Percentiles rank a stretch among this genome's conserved stretches.
phyloP scores from a whole-genome alignment of 2,888 invertebrate genomes.

The Smittia aterrima region DNA sequence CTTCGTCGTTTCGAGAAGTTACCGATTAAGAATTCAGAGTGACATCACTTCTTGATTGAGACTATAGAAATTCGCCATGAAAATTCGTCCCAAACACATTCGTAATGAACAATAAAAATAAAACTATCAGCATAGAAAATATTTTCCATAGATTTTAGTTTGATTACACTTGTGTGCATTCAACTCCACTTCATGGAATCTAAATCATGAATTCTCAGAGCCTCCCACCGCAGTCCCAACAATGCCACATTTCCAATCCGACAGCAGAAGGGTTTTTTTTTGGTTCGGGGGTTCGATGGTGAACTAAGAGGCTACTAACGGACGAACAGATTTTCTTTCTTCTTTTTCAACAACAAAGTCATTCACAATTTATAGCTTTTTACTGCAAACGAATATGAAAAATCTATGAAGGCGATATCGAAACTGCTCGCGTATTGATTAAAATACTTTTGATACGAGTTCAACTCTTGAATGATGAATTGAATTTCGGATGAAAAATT shows the following conservation, averaged over 20 bases:
- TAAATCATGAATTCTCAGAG: neutral
- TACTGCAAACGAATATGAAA: neutral
- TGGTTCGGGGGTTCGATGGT: neutral
- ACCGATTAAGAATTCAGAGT: too few species aligned
- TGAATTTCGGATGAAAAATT: neutral
- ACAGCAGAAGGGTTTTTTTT: neutral
- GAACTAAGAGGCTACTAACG: neutral
- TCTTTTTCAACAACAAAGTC: neutral
- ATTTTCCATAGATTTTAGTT: neutral
- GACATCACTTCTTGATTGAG: too few species aligned
- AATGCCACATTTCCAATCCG: neutral
- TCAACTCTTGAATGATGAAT: neutral
- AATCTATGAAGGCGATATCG: too few species aligned
- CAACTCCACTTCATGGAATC: neutral
- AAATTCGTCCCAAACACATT: slow-evolving; percentile 1
- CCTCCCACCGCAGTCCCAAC: neutral
- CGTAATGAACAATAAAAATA: slow-evolving; percentile 2
- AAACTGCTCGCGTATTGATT: too few species aligned
- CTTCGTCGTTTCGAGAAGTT: too few species aligned
- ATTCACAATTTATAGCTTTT: slow-evolving; percentile 11
- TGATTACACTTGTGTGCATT: slow-evolving; percentile 11
- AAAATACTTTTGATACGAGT: too few species aligned
- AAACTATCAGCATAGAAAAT: neutral
- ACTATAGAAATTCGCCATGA: neutral
- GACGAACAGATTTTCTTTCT: neutral